phyloP scores from a whole-genome alignment of 2,888 invertebrate genomes.

The Thumatha senex region DNA sequence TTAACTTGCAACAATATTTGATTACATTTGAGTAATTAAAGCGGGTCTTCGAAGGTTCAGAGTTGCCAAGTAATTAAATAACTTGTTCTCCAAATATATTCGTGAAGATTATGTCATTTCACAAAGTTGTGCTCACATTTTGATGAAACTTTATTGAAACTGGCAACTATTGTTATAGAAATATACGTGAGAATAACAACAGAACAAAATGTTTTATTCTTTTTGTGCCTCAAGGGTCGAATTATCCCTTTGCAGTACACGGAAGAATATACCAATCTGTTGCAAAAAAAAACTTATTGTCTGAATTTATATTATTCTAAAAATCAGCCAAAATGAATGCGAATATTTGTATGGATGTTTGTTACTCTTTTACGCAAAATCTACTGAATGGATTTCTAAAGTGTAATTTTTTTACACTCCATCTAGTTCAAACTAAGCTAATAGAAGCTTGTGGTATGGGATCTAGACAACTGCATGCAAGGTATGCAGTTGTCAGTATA shows the following conservation, averaged over 20 bases:
- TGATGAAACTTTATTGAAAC: conserved; percentile 13
- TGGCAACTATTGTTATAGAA: conserved; percentile 24
- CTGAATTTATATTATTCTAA: conserved; percentile 9
- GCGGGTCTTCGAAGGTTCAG: conserved; percentile 27
- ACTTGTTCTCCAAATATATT: conserved; percentile 33
- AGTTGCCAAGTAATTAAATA: conserved; percentile 39
- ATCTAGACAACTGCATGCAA: too few relatives aligned
- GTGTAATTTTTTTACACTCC: too few relatives aligned
- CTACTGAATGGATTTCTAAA: too few relatives aligned
- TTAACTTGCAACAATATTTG: conserved; percentile 32
- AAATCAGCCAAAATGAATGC: neutral
- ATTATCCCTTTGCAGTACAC: conserved; percentile 11
- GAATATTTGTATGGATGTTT: neutral
- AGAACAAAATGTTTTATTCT: conserved; percentile 15
- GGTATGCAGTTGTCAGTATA: too few relatives aligned
- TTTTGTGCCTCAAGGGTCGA: conserved; percentile 9
- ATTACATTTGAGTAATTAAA: conserved; percentile 57
- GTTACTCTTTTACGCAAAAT: too few relatives aligned
- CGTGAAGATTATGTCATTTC: conserved; percentile 17
- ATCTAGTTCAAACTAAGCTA: too few relatives aligned
- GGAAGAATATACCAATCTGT: conserved; percentile 15
- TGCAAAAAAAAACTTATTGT: conserved; percentile 6
- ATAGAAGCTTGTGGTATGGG: too few relatives aligned
- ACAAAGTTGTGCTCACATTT: conserved; percentile 21
- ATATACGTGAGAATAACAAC: conserved; percentile 23